Evolutionary conservation across 2,113 vertebrate species (phyloP), one percentile per base, ranked within the genome.

Genomic region (Lipophrys pholis): DNA sequence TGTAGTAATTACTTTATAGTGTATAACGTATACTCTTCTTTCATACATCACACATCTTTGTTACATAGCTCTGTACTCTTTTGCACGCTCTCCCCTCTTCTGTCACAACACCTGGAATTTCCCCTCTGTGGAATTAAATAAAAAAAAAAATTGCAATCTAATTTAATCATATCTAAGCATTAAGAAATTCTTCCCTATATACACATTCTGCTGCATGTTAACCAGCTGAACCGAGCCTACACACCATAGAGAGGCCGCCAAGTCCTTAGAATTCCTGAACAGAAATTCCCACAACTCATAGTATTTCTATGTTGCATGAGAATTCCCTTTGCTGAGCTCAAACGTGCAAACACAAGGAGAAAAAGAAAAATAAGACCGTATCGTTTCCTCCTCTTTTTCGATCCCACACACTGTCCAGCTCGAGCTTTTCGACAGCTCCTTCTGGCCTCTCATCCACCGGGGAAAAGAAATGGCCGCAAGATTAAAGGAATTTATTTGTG

Each of bases 401-500:
- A 21, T 17, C 43, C 16, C 10, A 30, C 46, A 59, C 48, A 64
- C 66, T 73, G 51, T 66, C n/a, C 60, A 42, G 4, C 67, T 83
- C 78, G 48, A 11, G n/a, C 65, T 78, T 59, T 74, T 60, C 9
- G 59, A 76, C 82, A 87, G 83, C 72, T 84, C 80, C 70, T 65
- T 78, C 80, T 78, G 81, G 70, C 60, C 57, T 76, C 57, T 76
- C 60, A 61, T 81, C 83, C 83, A 15, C 84, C 40, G 64, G 59
- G 81, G 62, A 35, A 80, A 83, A 73, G 38, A 85, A 81, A 90
- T 87, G 88, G 89, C 86, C 76, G 78, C 5, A 45, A 90, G 89
- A 93, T 91, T 87, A 93, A 93, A 93, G 87, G 89, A 80, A 84
- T 78, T 76, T 90, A 90, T 90, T 89, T 89, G 85, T 78, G 73